Percentiles rank a stretch among this genome's conserved stretches.
These are phyloP conservation scores for Pyrochroa serraticornis DNA, from an alignment of 2,888 invertebrate genomes.

Conservation along the genomic window DNA sequence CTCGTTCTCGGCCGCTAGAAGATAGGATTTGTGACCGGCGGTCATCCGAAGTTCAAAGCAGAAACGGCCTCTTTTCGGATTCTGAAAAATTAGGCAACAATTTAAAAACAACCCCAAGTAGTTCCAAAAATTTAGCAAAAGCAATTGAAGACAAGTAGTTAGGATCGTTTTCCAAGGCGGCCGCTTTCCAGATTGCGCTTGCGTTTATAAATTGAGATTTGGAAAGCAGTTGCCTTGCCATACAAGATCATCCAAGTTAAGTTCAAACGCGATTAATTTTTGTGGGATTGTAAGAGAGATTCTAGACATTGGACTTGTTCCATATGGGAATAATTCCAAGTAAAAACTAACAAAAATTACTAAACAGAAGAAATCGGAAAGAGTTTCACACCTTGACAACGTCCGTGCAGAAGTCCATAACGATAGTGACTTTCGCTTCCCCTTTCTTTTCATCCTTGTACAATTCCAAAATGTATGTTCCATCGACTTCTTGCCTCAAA, in stretches of 20 bases:
- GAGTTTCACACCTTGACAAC: slow-evolving; percentile 72
- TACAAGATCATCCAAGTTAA: no score
- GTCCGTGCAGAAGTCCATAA: slow-evolving; percentile 92
- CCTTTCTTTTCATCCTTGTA: slow-evolving; percentile 92
- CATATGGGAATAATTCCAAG: not conserved
- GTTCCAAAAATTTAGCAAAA: no score
- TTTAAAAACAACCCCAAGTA: not conserved
- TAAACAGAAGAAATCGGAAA: not conserved
- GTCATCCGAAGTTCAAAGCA: slow-evolving; percentile 90
- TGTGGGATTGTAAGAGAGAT: no score
- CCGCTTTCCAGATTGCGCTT: no score
- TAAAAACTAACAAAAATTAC: not conserved
- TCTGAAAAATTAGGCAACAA: slow-evolving; percentile 61
- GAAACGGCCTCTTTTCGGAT: slow-evolving; percentile 81
- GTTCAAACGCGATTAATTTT: no score
- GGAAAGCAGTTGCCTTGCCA: no score
- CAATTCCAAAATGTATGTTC: slow-evolving; percentile 88
- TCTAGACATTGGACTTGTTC: no score
- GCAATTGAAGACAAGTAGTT: no score
- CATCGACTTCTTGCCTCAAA: slow-evolving; percentile 88
- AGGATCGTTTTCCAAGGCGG: no score
- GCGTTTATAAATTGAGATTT: no score
- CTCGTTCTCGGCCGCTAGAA: slow-evolving; percentile 86
- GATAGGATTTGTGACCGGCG: slow-evolving; percentile 83
- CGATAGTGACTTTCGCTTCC: slow-evolving; percentile 89